These are phyloP conservation scores for Portevinia maculata DNA, from an alignment of 2,888 invertebrate species.

Conservation along the genomic window DNA sequence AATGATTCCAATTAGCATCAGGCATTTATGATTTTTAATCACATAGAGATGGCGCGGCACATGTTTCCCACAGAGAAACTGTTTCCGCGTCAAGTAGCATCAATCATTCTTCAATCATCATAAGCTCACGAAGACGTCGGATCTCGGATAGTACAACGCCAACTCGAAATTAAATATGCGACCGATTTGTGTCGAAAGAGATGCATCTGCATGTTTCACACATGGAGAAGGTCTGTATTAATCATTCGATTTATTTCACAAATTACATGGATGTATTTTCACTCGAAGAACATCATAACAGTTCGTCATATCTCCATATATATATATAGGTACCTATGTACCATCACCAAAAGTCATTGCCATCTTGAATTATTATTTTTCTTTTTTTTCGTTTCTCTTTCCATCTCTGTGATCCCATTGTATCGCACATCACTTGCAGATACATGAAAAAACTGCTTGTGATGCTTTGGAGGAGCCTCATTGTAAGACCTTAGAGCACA, in stretches of 20 bases:
- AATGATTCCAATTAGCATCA: slow-evolving; percentile 53
- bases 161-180: slow-evolving; percentile 40
- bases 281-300: background rate
- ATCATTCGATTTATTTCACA: slow-evolving; percentile 33
- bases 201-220: background rate
- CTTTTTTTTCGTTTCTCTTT: slow-evolving; percentile 41
- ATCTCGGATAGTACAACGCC: no score
- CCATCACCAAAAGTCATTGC: slow-evolving; percentile 67
- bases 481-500: slow-evolving; percentile 64
- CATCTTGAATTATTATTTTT: slow-evolving; percentile 56
- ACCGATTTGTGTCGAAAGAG: slow-evolving; percentile 46
- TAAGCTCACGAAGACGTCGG: no score
- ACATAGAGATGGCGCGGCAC: no score
- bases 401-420: slow-evolving; percentile 63
- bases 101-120: no score
- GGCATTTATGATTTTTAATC: slow-evolving; percentile 23
- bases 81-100: no score
- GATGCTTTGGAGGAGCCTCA: slow-evolving; percentile 67
- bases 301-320: no score
- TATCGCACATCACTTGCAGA: slow-evolving; percentile 67
- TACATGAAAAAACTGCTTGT: slow-evolving; percentile 63
- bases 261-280: no score
- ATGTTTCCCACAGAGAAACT: no score
- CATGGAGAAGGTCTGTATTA: slow-evolving; percentile 13
- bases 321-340: no score